Conservation (phyloP, 2,888 invertebrate species). For the Biston betularia region DNA sequence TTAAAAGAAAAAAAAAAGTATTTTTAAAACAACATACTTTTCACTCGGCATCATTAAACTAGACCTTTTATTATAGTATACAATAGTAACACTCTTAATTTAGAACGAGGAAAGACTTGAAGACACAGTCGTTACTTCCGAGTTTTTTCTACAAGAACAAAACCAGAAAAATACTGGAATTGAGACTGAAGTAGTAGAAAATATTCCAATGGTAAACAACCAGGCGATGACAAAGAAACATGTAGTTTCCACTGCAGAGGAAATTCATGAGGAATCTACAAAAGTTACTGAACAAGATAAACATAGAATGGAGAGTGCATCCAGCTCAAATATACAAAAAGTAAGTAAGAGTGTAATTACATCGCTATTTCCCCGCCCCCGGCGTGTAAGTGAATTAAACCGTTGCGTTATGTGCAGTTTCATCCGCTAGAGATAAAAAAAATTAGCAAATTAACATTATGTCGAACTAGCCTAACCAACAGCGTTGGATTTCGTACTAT, state of each 20-base stretch:
- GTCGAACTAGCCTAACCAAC: too few relatives aligned
- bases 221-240: conserved; percentile 40
- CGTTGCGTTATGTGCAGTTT: too few relatives aligned
- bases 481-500: too few relatives aligned
- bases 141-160: conserved; percentile 61
- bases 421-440: too few relatives aligned
- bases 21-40: too few relatives aligned
- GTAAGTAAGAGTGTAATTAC: conserved; percentile 19
- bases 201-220: conserved; percentile 26
- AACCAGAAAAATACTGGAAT: conserved; percentile 25
- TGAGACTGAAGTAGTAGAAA: not conserved
- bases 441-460: too few relatives aligned
- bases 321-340: conserved; percentile 51
- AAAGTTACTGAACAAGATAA: conserved; percentile 1
- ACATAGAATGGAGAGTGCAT: conserved; percentile 36
- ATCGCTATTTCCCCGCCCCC: too few relatives aligned
- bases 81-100: not conserved
- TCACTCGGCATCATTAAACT: too few relatives aligned
- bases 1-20: too few relatives aligned
- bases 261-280: conserved; percentile 6
- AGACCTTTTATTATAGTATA: too few relatives aligned
- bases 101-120: conserved; percentile 56
- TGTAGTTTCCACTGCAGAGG: conserved; percentile 24
- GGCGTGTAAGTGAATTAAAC: too few relatives aligned
- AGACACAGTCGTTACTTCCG: conserved; percentile 62